phyloP scores from a whole-genome alignment of 2,113 vertebrate genomes.

The Heteronetta atricapilla region DNA sequence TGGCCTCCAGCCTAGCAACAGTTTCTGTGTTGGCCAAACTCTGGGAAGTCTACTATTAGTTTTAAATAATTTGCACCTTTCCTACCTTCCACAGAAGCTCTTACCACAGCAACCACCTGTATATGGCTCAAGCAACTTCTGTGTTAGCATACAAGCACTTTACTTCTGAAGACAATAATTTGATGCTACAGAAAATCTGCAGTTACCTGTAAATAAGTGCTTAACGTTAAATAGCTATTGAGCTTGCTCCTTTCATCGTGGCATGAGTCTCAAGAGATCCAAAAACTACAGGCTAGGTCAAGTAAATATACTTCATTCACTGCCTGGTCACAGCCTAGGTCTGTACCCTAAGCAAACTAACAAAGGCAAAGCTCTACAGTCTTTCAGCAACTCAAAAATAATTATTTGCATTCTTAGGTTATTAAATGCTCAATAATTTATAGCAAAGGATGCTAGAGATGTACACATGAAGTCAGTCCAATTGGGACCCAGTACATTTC shows the following conservation, averaged over 20 bases:
- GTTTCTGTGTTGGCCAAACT: slow-evolving; percentile 38
- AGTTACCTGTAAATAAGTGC: background rate
- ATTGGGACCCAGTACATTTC: background rate
- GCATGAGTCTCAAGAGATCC: background rate
- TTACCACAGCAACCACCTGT: background rate
- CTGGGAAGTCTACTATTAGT: background rate
- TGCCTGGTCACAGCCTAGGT: background rate
- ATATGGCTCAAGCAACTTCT: background rate
- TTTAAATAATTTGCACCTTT: slow-evolving; percentile 14
- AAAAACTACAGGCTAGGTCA: background rate
- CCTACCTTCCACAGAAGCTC: background rate
- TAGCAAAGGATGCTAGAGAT: background rate
- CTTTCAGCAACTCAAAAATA: background rate
- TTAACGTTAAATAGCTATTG: background rate
- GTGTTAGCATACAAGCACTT: background rate
- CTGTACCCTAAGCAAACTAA: background rate
- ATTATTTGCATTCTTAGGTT: background rate
- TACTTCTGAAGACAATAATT: background rate
- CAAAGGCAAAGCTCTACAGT: background rate
- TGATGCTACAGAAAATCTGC: background rate
- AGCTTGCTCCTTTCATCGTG: background rate
- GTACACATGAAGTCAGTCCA: background rate
- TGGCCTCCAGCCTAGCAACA: slow-evolving; percentile 61
- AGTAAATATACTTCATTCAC: background rate
- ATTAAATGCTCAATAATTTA: background rate